Evolutionary conservation across 2,888 invertebrate species (phyloP).

Genomic region (Drosophila meridionalis): DNA sequence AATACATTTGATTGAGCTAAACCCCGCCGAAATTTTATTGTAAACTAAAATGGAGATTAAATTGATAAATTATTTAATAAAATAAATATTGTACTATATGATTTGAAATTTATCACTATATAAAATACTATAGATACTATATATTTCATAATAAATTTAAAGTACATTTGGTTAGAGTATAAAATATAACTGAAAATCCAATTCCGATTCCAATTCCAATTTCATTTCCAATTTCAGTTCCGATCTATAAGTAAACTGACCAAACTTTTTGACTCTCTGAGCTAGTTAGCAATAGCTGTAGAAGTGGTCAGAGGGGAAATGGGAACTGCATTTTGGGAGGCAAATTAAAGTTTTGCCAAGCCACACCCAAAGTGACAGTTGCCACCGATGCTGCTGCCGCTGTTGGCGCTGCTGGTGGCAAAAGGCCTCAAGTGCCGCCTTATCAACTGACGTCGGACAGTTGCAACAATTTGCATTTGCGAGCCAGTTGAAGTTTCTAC

Average conservation of each 20-base stretch:
- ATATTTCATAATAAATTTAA: background rate
- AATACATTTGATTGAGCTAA: too few relatives aligned
- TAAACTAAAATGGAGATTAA: too few relatives aligned
- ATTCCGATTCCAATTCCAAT: slow-evolving; percentile 38
- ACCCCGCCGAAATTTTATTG: too few relatives aligned
- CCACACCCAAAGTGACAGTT: slow-evolving; percentile 35
- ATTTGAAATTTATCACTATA: too few relatives aligned
- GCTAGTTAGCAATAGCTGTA: slow-evolving; percentile 32
- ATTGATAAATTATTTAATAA: too few relatives aligned
- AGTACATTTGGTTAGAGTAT: background rate
- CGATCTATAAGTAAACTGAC: slow-evolving; percentile 49
- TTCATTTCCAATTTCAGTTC: slow-evolving; percentile 38
- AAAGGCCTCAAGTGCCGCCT: slow-evolving; percentile 53
- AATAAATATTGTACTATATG: too few relatives aligned
- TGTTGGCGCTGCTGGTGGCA: slow-evolving; percentile 65
- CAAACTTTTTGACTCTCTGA: slow-evolving; percentile 35
- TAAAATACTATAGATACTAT: background rate
- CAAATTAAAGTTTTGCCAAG: slow-evolving; percentile 9
- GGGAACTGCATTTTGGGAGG: background rate
- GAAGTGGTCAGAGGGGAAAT: background rate
- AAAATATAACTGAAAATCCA: slow-evolving; percentile 16
- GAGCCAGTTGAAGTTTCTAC: slow-evolving; percentile 32
- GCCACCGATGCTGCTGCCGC: slow-evolving; percentile 22
- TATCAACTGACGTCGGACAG: slow-evolving; percentile 67
- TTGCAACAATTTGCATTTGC: slow-evolving; percentile 51